Evolutionary conservation across 1,140 invertebrate species (phyloP), one percentile per base, ranked within the genome.

Genomic region (Lysiphlebus fabarum): DNA sequence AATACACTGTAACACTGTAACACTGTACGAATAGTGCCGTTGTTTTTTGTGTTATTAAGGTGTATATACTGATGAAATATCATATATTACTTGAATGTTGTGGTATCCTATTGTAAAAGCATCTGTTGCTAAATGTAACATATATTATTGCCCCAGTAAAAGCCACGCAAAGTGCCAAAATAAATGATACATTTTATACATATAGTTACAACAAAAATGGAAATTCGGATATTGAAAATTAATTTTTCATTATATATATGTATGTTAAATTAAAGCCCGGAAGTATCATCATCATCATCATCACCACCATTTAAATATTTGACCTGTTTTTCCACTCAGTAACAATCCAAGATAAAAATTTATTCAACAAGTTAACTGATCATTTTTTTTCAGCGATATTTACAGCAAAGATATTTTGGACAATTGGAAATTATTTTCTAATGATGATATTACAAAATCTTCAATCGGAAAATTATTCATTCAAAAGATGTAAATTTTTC

Each of bases 181-280:
- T 38, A 44, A 9, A 53, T 42, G 5, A 11, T 42, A 50, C 33
- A 58, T 34, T 37, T 26, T n/a, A n/a, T n/a, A n/a, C n/a, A n/a
- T n/a, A 26, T 26, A 26, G 44, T 11, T 40, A 14, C 43, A 55
- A 58, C 61, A 61, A 61, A 62, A 44, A 53, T 48, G 51, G 59
- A 57, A 70, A 69, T 68, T 69, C 59, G 64, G 49, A 67, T 68
- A 70, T 65, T 68, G 59, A 57, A 63, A 67, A 59, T 68, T 59
- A 66, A 69, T 66, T 65, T 67, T 58, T 47, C 37, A 36, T 33
- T n/a, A 10, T 51, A 6, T 44, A 7, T 10, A 6, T n/a, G n/a
- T 4, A 7, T 10, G 17, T 37, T 44, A 17, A 41, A 53, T 12
- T n/a, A 42, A 7, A 10, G 14, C 14, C 6, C 1, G 10, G 37